Evolutionary conservation across 2,113 vertebrate species (phyloP).

Genomic region (Motacilla tschutschensis): DNA sequence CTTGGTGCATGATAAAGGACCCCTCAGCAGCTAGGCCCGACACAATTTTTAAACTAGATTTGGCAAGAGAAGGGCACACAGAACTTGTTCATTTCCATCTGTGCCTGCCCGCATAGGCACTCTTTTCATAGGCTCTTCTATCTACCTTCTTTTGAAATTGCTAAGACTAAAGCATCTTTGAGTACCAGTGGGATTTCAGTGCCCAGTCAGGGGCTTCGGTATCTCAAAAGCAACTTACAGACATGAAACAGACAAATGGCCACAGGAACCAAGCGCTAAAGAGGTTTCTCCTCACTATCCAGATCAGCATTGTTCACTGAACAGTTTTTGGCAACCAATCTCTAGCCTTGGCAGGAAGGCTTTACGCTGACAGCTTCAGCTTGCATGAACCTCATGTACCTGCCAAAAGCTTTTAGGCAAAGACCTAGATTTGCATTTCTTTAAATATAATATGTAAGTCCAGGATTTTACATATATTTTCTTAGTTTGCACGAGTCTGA

Average conservation of each 20-base stretch:
- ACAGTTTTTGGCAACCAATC: neutral
- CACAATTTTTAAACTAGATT: neutral
- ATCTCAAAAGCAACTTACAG: neutral
- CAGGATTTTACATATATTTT: conserved; percentile 3
- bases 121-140: neutral
- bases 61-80: neutral
- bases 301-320: neutral
- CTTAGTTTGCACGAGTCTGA: neutral
- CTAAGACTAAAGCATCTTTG: neutral
- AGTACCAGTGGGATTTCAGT: neutral
- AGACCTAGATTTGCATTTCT: conserved; percentile 14
- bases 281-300: neutral
- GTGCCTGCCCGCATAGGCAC: neutral
- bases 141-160: neutral
- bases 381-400: conserved; percentile 25
- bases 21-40: neutral
- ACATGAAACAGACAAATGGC: neutral
- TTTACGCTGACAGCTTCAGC: conserved; percentile 24
- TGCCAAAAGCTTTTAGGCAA: conserved; percentile 48
- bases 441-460: conserved; percentile 22
- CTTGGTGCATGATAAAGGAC: neutral
- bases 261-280: neutral
- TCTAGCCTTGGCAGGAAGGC: neutral
- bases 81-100: neutral
- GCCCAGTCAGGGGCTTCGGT: neutral